These are phyloP conservation scores for Ptyas mucosa DNA, from an alignment of 2,113 vertebrate genomes.

Conservation along the genomic window DNA sequence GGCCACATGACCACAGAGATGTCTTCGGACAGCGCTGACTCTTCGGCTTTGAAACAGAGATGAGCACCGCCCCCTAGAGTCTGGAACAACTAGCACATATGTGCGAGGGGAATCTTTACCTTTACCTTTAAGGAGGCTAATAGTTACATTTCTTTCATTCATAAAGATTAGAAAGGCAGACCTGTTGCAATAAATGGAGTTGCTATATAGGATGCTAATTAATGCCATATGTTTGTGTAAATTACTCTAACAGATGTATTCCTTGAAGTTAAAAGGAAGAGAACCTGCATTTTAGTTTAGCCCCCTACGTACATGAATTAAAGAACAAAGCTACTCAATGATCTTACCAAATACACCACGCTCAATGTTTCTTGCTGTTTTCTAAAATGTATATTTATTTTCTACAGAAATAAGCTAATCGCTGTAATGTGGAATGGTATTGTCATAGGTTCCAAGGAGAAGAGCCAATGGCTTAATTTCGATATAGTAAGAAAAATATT, in stretches of 20 bases:
- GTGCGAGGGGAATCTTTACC: too few species aligned
- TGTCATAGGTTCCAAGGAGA: background rate
- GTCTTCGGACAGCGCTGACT: too few species aligned
- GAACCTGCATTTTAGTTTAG: constrained; percentile 40
- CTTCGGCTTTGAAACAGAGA: too few species aligned
- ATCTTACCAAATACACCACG: background rate
- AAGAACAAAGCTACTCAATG: constrained; percentile 3
- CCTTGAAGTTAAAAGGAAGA: constrained; percentile 38
- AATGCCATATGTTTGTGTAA: constrained; percentile 60
- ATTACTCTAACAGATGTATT: constrained; percentile 66
- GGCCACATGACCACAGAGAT: too few species aligned
- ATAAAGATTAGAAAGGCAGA: constrained; percentile 39
- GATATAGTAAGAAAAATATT: background rate
- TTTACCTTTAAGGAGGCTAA: background rate
- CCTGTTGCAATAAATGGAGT: constrained; percentile 37
- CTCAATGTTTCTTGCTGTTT: background rate
- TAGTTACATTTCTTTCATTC: constrained; percentile 33
- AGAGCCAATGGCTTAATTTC: background rate
- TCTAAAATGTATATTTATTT: background rate
- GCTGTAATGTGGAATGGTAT: background rate
- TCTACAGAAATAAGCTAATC: constrained; percentile 8
- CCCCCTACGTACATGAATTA: constrained; percentile 6
- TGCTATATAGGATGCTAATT: constrained; percentile 56
- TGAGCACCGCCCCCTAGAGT: too few species aligned
- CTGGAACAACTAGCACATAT: too few species aligned